Conservation (phyloP, 2,797 vertebrate species). For the Mormyrops attenuatus region DNA sequence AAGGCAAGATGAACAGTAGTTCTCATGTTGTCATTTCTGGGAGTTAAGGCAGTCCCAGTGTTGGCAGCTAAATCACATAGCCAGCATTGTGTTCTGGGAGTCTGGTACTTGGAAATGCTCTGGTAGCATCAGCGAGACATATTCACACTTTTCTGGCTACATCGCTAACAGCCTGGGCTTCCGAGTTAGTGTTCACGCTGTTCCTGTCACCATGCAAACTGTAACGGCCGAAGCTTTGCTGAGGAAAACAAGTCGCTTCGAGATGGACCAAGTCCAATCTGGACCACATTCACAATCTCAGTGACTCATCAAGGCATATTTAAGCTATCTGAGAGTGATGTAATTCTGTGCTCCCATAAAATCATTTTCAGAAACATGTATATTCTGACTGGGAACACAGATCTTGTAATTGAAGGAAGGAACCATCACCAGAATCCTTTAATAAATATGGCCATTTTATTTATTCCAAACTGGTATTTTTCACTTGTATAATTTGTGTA, state of each 20-base stretch:
- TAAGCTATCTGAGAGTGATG: neutral
- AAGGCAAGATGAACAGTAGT: neutral
- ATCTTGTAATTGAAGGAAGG: neutral
- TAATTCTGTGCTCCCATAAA: neutral
- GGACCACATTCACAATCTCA: neutral
- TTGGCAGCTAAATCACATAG: neutral
- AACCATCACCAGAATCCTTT: neutral
- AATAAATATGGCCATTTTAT: neutral
- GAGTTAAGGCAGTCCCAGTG: neutral
- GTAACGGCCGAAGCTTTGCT: neutral
- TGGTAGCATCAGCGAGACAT: neutral
- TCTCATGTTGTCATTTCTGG: neutral
- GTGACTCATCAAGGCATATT: neutral
- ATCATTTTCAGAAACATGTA: neutral
- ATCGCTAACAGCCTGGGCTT: neutral
- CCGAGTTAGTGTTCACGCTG: neutral
- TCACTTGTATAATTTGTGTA: neutral
- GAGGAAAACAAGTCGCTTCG: neutral
- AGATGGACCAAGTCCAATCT: neutral
- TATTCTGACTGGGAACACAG: neutral
- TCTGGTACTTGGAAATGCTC: neutral
- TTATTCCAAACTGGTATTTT: neutral
- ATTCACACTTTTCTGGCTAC: neutral
- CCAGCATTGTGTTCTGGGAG: neutral
- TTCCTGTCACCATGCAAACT: neutral